A percentile compares a stretch with the other conserved stretches of the same genome.
Conservation (phyloP, 2,113 vertebrate genomes). For the Nerophis lumbriciformis region DNA sequence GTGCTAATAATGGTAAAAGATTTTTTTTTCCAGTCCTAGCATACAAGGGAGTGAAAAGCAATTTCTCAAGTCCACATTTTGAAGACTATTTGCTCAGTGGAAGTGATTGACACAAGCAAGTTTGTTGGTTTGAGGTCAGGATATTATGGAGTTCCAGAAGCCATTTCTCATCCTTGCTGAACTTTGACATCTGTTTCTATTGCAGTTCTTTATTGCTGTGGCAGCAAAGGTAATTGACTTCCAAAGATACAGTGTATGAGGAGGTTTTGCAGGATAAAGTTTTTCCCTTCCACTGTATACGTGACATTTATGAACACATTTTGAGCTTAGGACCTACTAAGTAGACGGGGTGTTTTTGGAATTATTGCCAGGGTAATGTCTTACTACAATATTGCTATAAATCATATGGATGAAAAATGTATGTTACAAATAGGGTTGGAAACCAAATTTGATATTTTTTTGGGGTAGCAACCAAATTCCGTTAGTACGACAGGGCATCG, state of each 20-base stretch:
- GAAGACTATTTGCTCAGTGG: constrained; percentile 27
- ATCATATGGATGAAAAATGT: too few relatives aligned
- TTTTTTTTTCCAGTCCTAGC: neutral
- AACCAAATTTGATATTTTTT: too few relatives aligned
- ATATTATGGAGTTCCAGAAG: constrained; percentile 38
- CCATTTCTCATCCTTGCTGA: constrained; percentile 30
- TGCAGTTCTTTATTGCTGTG: constrained; percentile 17
- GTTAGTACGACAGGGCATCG: too few relatives aligned
- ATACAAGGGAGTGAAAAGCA: constrained; percentile 26
- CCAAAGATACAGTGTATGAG: neutral
- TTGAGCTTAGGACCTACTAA: too few relatives aligned
- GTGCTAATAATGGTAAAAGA: neutral
- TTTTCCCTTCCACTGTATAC: neutral
- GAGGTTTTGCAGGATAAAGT: neutral
- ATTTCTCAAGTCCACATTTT: constrained; percentile 31
- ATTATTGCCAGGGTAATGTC: too few relatives aligned
- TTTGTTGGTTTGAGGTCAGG: constrained; percentile 29
- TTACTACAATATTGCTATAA: too few relatives aligned
- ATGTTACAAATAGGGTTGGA: too few relatives aligned
- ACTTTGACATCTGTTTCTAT: constrained; percentile 31
- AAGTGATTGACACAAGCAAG: constrained; percentile 50
- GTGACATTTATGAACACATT: neutral
- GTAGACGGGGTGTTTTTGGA: too few relatives aligned
- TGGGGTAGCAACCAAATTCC: too few relatives aligned
- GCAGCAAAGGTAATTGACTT: constrained; percentile 19